These are phyloP conservation scores for Pelobates cultripes DNA, from an alignment of 2,797 vertebrate species.

Conservation along the genomic window DNA sequence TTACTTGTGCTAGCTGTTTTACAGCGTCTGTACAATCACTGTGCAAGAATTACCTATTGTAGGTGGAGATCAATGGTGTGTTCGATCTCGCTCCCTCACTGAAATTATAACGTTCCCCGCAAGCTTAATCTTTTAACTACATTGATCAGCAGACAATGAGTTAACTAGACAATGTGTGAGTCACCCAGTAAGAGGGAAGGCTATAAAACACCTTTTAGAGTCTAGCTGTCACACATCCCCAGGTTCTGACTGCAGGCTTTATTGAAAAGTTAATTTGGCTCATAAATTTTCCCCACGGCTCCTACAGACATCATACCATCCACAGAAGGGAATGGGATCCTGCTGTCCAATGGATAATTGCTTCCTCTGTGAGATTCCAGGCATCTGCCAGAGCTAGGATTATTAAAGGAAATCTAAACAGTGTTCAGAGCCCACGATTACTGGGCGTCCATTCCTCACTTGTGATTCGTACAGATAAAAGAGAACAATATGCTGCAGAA, in stretches of 20 bases:
- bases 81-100: too few species aligned
- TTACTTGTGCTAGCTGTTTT: too few species aligned
- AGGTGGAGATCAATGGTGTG: too few species aligned
- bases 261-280: conserved; percentile 55
- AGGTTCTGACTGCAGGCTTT: conserved; percentile 46
- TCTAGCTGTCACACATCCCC: conserved; percentile 39
- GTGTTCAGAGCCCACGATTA: neutral
- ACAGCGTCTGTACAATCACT: too few species aligned
- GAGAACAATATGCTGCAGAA: too few species aligned
- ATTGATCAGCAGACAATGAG: neutral
- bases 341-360: conserved; percentile 53
- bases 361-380: conserved; percentile 38
- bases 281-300: conserved; percentile 46
- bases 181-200: neutral
- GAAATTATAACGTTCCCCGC: neutral
- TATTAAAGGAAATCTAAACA: conserved; percentile 34
- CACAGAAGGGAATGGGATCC: conserved; percentile 31
- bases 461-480: too few species aligned
- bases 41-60: too few species aligned
- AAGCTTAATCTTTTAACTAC: neutral
- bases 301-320: conserved; percentile 41
- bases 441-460: too few species aligned
- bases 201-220: conserved; percentile 43
- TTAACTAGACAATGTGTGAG: conserved; percentile 25
- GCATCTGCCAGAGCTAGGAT: conserved; percentile 25